phyloP scores from a whole-genome alignment of 2,113 vertebrate species.

The Heterochromis multidens region DNA sequence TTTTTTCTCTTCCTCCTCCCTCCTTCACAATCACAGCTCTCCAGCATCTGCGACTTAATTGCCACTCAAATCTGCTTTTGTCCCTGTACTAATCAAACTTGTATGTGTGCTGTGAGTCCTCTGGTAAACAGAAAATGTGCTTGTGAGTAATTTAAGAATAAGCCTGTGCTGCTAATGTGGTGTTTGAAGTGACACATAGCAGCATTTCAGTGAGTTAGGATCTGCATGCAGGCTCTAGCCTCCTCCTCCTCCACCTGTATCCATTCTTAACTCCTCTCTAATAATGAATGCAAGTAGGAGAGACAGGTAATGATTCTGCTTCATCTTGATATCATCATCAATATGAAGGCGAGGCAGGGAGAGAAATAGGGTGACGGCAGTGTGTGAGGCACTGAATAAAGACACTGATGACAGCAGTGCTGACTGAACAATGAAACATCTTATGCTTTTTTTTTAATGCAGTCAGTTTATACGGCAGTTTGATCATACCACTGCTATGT shows the following conservation, averaged over 20 bases:
- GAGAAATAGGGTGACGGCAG: too few relatives aligned
- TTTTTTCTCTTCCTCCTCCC: background rate
- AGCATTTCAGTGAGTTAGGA: background rate
- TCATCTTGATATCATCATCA: background rate
- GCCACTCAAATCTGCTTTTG: constrained; percentile 1
- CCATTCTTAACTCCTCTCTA: background rate
- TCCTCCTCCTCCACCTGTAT: background rate
- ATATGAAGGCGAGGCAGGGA: too few relatives aligned
- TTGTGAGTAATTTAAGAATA: background rate
- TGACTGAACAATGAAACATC: constrained; percentile 17
- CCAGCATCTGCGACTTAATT: background rate
- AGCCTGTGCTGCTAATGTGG: background rate
- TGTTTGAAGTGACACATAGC: background rate
- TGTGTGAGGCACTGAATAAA: too few relatives aligned
- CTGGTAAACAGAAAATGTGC: background rate
- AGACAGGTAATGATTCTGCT: background rate
- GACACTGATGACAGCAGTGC: too few relatives aligned
- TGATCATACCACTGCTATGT: too few relatives aligned
- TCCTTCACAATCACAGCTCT: background rate
- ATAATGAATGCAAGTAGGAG: background rate
- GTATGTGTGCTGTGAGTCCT: background rate
- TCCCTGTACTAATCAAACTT: background rate
- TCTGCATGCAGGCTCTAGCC: background rate
- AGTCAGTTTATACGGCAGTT: too few relatives aligned
- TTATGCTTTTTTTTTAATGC: too few relatives aligned